Percentiles rank a stretch among this genome's conserved stretches.
These are phyloP conservation scores for Typhlomys cinereus DNA, from an alignment of 2,113 vertebrate genomes.

Conservation along the genomic window DNA sequence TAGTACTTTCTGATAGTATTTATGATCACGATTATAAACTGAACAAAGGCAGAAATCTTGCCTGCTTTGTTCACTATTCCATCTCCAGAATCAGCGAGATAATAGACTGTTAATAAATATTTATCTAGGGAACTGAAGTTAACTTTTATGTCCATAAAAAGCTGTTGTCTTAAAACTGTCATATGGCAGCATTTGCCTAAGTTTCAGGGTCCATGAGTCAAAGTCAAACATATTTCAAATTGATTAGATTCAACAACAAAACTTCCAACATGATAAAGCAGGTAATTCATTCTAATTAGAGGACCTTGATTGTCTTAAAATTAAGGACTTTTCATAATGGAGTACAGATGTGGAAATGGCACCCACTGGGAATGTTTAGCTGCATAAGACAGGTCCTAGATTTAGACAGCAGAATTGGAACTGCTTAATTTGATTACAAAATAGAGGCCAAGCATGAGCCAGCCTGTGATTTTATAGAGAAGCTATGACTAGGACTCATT, in stretches of 20 bases:
- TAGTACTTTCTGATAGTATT: background rate
- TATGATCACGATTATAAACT: background rate
- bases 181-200: background rate
- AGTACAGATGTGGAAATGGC: background rate
- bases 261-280: background rate
- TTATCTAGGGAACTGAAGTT: background rate
- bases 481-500: background rate
- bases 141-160: conserved; percentile 8
- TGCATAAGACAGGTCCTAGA: background rate
- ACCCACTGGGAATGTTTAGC: background rate
- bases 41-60: background rate
- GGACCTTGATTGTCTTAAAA: background rate
- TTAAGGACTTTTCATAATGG: conserved; percentile 10
- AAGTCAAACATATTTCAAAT: conserved; percentile 18
- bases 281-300: conserved; percentile 36
- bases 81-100: background rate
- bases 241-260: conserved; percentile 23
- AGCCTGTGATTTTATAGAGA: rapidly evolving
- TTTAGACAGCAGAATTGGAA: background rate
- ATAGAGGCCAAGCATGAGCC: background rate
- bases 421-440: background rate
- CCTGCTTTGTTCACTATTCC: background rate
- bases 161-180: background rate
- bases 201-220: background rate
- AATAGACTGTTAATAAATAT: conserved; percentile 5